Evolutionary conservation across 2,888 invertebrate species (phyloP), one percentile per base, ranked within the genome.

Genomic region (Leptopilina syphax): DNA sequence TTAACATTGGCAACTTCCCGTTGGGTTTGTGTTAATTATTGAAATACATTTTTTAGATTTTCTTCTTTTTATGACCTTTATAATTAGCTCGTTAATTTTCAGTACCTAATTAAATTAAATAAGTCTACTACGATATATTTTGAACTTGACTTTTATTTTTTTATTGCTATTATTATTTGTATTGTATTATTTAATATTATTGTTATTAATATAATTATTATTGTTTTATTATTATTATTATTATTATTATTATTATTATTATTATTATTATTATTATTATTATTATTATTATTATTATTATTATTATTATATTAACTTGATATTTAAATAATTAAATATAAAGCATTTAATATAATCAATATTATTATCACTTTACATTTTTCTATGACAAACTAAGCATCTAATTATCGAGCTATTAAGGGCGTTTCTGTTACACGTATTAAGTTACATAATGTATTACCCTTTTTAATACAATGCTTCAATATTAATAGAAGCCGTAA

Each of bases 321-420:
- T 47, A 47, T 2, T 47, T 8, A 47, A 47, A 47, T 47, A 47
- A 47, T 47, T 8, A 47, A 47, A 47, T 47, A 47, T 47, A 47
- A 47, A 47, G 47, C 3, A 47, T 47, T 8, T 1, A 8, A 9
- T 47, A 47, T 9, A 9, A 8, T 47, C 6, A 47, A 47, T 47
- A 47, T 27, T 27, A 47, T 47, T 10, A 50, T 50, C 50, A 50
- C 50, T 12, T 50, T 27, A 57, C n/a, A 57, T 54, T 73, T 34
- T 57, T 34, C n/a, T 73, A n/a, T 7, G 1, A 24, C 63, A 70
- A 27, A 54, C 12, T 6, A 54, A 34, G n/a, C 34, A 73, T 34
- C 73, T 73, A 73, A 73, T 57, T 73, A 57, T 5, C n/a, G n/a
- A 57, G 54, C 27, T 57, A 73, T 57, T 73, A 57, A 73, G 73